A percentile compares a stretch with the other conserved stretches of the same genome.
phyloP scores from a whole-genome alignment of 2,113 vertebrate species.

The Lagopus leucura region DNA sequence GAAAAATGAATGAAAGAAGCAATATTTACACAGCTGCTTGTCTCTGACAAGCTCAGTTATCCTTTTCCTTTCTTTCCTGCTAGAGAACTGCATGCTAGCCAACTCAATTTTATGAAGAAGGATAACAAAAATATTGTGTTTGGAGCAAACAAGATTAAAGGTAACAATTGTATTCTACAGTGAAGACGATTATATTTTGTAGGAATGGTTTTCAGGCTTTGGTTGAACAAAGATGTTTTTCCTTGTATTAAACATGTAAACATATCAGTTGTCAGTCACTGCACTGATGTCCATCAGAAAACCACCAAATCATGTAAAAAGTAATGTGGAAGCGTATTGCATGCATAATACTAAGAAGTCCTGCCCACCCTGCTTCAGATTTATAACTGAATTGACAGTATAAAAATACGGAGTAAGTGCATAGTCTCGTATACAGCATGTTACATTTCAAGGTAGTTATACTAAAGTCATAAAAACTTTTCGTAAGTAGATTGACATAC shows the following conservation, averaged over 20 bases:
- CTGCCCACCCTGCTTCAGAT: not conserved
- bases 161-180: not conserved
- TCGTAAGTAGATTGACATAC: not conserved
- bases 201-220: not conserved
- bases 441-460: not conserved
- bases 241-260: not conserved
- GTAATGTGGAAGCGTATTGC: not conserved
- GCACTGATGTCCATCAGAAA: not conserved
- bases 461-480: not conserved
- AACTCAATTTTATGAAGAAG: not conserved
- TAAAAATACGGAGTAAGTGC: not conserved
- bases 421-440: not conserved
- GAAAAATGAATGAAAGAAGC: not conserved
- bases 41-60: not conserved
- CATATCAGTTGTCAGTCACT: not conserved
- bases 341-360: not conserved
- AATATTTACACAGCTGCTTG: not conserved
- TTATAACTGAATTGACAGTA: not conserved
- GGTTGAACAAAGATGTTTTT: not conserved
- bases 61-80: not conserved
- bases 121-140: not conserved
- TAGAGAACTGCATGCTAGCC: not conserved
- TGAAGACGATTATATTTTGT: not conserved
- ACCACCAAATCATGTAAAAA: not conserved
- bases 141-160: not conserved